Conservation (phyloP, 2,113 vertebrate species). For the Podocnemis expansa region DNA sequence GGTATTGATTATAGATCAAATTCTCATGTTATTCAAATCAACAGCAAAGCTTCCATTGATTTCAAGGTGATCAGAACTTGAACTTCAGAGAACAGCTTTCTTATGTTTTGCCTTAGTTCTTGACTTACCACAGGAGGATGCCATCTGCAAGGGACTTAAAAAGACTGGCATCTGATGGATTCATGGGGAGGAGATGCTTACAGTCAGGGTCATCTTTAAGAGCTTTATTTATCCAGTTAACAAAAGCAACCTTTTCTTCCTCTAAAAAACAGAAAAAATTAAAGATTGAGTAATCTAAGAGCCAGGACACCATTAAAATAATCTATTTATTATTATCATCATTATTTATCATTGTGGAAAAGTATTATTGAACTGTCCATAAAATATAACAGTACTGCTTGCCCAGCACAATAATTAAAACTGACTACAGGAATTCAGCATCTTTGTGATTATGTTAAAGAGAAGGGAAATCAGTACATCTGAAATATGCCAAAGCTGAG, state of each 20-base stretch:
- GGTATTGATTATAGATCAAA: neutral
- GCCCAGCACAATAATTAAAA: neutral
- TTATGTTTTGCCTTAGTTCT: neutral
- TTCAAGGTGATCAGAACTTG: neutral
- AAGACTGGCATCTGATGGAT: slow-evolving; percentile 86
- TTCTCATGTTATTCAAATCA: neutral
- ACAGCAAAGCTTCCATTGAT: neutral
- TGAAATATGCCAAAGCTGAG: neutral
- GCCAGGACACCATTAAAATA: neutral
- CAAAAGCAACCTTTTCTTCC: slow-evolving; percentile 98
- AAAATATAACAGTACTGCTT: neutral
- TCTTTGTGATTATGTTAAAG: neutral
- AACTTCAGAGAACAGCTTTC: neutral
- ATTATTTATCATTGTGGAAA: neutral
- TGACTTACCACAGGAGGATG: slow-evolving; percentile 92
- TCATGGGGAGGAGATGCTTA: slow-evolving; percentile 91
- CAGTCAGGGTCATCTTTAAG: slow-evolving; percentile 92
- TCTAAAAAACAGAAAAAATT: slow-evolving; percentile 79
- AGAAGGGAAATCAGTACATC: neutral
- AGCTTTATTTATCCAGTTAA: slow-evolving; percentile 98
- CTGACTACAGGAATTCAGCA: neutral
- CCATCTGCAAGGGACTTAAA: slow-evolving; percentile 94
- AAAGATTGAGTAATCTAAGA: neutral
- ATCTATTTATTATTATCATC: neutral
- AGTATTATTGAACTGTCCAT: neutral